Base-by-base conservation (phyloP, 2,113 vertebrate genomes). In the Gymnogyps californianus region DNA sequence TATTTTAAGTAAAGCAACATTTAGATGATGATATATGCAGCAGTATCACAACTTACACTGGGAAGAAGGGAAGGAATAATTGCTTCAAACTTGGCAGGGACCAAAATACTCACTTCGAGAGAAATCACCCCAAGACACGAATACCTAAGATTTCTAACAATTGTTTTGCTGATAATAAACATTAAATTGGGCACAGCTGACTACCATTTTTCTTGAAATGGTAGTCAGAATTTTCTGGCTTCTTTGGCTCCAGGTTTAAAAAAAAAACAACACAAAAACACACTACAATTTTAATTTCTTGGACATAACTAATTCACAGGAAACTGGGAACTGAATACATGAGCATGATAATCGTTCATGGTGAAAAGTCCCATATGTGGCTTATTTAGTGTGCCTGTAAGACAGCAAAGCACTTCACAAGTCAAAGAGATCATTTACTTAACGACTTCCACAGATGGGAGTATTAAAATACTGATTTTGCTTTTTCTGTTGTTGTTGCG, bases 381-480 rank as follows among this genome's bases (percentile, higher is more conserved):
- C 49, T 55, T 49, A 49, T 5, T 31, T 38, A 38, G 19, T 5
- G 22, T 1, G 1, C 64, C 46, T 42, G 11, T 40, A 40, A 38
- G 62, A 32, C 3, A 1, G 24, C 6, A n/a, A 81, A 70, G 34
- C 44, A 74, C 54, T 28, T 54, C 67, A 61, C 9, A 21, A 72
- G 31, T 25, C 46, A 44, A 13, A 29, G 28, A 65, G 21, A 31
- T 54, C 14, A 17, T 38, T 87, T 19, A 25, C 11, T 54, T 10
- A 36, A 64, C 0, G 0, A 22, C 44, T 59, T 40, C 31, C 21
- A 55, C 20, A 26, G 31, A 4, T 1, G 9, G 17, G 18, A 31
- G 24, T 11, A 19, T 52, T 47, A 17, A 79, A 67, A 70, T 13
- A 25, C 26, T 44, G 14, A 93, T 28, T 85, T 49, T 65, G 54